Evolutionary conservation across 2,113 vertebrate genomes (phyloP).

Genomic region (Ondatra zibethicus): DNA sequence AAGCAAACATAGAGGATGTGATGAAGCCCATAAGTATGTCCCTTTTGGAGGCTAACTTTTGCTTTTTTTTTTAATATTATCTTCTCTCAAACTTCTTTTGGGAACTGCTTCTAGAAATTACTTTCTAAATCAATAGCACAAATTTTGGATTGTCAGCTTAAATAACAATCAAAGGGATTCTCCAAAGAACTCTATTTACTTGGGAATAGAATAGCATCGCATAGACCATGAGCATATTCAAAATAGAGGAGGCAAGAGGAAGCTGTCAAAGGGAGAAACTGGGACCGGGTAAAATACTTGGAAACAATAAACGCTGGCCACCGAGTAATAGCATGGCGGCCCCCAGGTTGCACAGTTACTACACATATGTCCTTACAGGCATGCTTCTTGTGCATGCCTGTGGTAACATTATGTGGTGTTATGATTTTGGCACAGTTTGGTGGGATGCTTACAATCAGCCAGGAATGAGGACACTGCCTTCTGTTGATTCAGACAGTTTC

Average conservation of each 20-base stretch:
- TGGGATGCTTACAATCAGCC: background rate
- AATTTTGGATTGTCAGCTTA: slow-evolving; percentile 18
- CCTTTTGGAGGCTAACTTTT: background rate
- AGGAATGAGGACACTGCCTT: background rate
- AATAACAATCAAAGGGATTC: slow-evolving; percentile 11
- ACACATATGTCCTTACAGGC: background rate
- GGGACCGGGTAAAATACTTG: background rate
- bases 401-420: background rate
- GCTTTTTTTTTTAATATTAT: background rate
- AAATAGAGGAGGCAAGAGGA: background rate
- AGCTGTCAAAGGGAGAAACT: background rate
- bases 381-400: background rate
- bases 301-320: background rate
- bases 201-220: background rate
- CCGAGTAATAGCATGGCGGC: background rate
- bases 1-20: background rate
- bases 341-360: background rate
- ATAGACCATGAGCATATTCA: background rate
- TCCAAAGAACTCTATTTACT: background rate
- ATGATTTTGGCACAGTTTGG: background rate
- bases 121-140: slow-evolving; percentile 41
- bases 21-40: background rate
- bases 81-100: slow-evolving; percentile 45
- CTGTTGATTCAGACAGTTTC: background rate
- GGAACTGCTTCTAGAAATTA: slow-evolving; percentile 34